These are phyloP conservation scores for Drosophila aff. DNA, from an alignment of 1,140 invertebrate species.

Conservation along the genomic window DNA sequence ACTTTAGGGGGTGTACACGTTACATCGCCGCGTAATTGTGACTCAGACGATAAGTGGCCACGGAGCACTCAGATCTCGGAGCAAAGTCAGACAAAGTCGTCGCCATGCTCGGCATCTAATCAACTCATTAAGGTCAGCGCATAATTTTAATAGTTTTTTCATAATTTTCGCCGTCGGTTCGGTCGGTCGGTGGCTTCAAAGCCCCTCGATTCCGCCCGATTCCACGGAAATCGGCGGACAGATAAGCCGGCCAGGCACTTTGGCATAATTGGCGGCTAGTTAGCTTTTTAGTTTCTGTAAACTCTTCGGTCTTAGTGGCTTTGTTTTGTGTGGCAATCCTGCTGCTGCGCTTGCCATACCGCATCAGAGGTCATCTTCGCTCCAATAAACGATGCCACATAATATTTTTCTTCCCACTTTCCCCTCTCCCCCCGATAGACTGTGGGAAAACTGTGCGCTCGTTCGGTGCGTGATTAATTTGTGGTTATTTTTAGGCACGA, in stretches of 20 bases:
- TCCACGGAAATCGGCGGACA: constrained; percentile 49
- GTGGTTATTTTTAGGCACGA: constrained; percentile 69
- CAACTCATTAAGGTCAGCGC: constrained; percentile 75
- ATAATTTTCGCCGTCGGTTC: constrained; percentile 42
- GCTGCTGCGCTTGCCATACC: constrained; percentile 28
- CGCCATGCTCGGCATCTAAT: constrained; percentile 52
- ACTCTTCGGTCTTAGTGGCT: constrained; percentile 29
- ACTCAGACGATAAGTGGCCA: constrained; percentile 31
- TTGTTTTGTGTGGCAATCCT: constrained; percentile 52
- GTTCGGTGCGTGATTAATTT: constrained; percentile 68
- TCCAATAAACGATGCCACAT: constrained; percentile 10
- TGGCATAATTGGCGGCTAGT: constrained; percentile 80
- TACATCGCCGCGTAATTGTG: constrained; percentile 56
- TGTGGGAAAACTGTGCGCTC: constrained; percentile 59
- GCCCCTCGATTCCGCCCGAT: constrained; percentile 42
- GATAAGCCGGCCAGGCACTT: constrained; percentile 61
- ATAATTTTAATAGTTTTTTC: constrained; percentile 76
- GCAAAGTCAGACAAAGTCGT: constrained; percentile 27
- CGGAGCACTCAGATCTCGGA: not conserved
- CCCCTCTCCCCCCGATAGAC: constrained; percentile 5
- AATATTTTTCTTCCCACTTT: constrained; percentile 35
- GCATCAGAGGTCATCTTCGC: constrained; percentile 23
- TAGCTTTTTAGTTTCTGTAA: constrained; percentile 63
- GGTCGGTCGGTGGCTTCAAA: constrained; percentile 58
- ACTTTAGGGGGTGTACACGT: constrained; percentile 66